Conservation (phyloP, 2,888 invertebrate genomes). For the Macrosiphum euphorbiae region DNA sequence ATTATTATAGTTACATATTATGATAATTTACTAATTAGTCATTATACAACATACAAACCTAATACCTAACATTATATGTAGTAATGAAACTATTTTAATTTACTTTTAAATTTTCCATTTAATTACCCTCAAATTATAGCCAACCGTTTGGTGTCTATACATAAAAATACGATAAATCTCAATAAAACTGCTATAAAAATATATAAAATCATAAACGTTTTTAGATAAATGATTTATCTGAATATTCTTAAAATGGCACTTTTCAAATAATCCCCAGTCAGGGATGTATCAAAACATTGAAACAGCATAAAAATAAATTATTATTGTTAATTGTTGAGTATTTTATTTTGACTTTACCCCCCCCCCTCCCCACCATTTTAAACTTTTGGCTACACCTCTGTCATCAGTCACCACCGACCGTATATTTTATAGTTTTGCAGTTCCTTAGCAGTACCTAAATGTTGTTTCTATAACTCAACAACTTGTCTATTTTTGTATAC, state of each 20-base stretch:
- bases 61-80: background rate
- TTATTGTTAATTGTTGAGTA: too few species aligned
- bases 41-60: background rate
- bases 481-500: constrained; percentile 77
- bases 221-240: too few species aligned
- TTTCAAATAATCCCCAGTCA: constrained; percentile 21
- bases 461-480: constrained; percentile 69
- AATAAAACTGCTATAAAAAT: background rate
- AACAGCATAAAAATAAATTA: too few species aligned
- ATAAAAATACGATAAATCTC: background rate
- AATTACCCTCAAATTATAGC: constrained; percentile 56
- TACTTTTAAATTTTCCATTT: background rate
- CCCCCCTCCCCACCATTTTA: too few species aligned
- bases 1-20: too few species aligned
- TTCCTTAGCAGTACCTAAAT: background rate
- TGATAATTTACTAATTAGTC: background rate
- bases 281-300: too few species aligned
- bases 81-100: background rate
- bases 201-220: background rate
- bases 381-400: too few species aligned
- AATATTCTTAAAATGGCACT: background rate
- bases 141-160: background rate
- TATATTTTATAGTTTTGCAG: background rate
- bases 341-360: too few species aligned
- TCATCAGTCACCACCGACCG: background rate